Conservation (phyloP, 2,888 invertebrate species). For the Macaria liturata region DNA sequence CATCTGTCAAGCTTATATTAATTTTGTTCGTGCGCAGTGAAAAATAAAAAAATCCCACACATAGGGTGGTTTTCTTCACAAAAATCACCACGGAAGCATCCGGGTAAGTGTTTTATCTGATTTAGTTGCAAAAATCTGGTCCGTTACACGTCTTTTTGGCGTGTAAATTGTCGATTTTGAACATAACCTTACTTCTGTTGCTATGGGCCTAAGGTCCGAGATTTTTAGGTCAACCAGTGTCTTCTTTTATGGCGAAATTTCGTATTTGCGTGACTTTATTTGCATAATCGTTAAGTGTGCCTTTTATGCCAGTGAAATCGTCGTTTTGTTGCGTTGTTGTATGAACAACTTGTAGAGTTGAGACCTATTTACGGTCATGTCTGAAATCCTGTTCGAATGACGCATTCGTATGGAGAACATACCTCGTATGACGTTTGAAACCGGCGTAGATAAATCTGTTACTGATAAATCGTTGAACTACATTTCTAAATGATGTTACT, state of each 20-base stretch:
- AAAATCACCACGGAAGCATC: conserved; percentile 75
- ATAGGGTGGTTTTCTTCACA: conserved; percentile 61
- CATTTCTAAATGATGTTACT: too few relatives aligned
- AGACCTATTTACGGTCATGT: not conserved
- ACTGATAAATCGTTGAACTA: too few relatives aligned
- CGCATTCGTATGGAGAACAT: too few relatives aligned
- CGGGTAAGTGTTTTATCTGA: conserved; percentile 65
- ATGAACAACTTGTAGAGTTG: conserved; percentile 3
- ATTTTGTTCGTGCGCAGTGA: conserved; percentile 61
- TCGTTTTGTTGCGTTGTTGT: conserved; percentile 2
- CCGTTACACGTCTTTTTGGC: conserved; percentile 38
- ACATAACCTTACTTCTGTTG: conserved; percentile 52
- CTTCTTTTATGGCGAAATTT: conserved; percentile 56
- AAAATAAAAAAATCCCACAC: conserved; percentile 54
- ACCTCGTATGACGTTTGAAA: too few relatives aligned
- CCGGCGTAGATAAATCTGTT: too few relatives aligned
- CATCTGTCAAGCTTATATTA: conserved; percentile 63
- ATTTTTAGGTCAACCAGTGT: conserved; percentile 75
- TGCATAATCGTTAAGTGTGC: conserved; percentile 45
- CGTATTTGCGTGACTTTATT: conserved; percentile 50
- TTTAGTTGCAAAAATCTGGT: conserved; percentile 32
- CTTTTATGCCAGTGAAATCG: conserved; percentile 35
- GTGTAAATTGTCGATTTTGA: conserved; percentile 36
- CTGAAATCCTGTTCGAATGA: too few relatives aligned
- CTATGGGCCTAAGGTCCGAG: conserved; percentile 33